phyloP scores from a whole-genome alignment of 2,113 vertebrate genomes.

The Embiotoca jacksoni region DNA sequence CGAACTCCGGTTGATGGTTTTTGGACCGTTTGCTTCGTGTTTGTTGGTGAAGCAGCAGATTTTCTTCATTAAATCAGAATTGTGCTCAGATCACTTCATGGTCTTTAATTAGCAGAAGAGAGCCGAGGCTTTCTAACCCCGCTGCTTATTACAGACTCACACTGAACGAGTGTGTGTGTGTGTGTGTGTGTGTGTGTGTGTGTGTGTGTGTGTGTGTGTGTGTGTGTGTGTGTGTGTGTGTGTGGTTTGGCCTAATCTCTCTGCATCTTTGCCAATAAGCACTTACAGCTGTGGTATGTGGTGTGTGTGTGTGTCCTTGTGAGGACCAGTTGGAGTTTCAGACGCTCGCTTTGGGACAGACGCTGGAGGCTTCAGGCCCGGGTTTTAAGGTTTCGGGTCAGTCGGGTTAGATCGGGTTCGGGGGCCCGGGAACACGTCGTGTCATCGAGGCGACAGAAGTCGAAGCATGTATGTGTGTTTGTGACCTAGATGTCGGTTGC shows the following conservation, averaged over 20 bases:
- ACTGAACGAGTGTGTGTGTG: slow-evolving; percentile 13
- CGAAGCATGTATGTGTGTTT: slow-evolving; percentile 2
- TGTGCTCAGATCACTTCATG: slow-evolving; percentile 23
- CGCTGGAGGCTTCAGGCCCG: fast-evolving
- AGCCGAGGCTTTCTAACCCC: slow-evolving; percentile 31
- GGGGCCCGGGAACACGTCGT: background rate
- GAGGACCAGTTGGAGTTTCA: slow-evolving; percentile 1
- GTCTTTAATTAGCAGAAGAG: slow-evolving; percentile 63
- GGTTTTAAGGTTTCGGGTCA: background rate
- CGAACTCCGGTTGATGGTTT: background rate
- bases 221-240: slow-evolving; percentile 16
- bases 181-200: slow-evolving; percentile 31
- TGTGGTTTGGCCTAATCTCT: slow-evolving; percentile 54
- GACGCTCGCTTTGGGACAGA: background rate
- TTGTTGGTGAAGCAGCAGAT: slow-evolving; percentile 31
- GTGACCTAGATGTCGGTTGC: slow-evolving; percentile 48
- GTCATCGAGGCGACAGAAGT: background rate
- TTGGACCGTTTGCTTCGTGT: background rate
- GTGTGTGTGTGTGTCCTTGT: background rate
- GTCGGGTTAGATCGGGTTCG: background rate
- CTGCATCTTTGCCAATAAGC: slow-evolving; percentile 52
- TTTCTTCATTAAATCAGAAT: slow-evolving; percentile 43
- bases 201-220: slow-evolving; percentile 22
- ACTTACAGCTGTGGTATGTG: slow-evolving; percentile 60
- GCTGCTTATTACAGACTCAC: slow-evolving; percentile 62